Evolutionary conservation across 2,797 vertebrate genomes (phyloP).

Genomic region (Anguilla pacifica): DNA sequence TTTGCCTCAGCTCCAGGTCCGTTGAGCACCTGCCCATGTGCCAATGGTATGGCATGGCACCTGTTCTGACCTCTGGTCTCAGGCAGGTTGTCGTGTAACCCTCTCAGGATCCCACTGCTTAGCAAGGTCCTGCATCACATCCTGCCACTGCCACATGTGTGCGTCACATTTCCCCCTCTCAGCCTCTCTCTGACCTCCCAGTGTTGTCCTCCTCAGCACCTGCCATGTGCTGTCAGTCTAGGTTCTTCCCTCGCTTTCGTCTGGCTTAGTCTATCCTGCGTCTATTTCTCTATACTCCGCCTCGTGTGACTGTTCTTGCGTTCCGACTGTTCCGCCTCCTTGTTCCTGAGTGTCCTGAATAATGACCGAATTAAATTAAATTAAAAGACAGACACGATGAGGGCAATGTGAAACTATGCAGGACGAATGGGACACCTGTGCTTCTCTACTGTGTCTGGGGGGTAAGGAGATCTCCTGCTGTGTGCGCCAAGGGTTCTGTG

Average conservation of each 20-base stretch:
- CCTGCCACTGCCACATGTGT: conserved; percentile 21
- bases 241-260: neutral
- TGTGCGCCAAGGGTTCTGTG: conserved; percentile 19
- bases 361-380: neutral
- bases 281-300: neutral
- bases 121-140: conserved; percentile 7
- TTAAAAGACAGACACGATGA: conserved; percentile 25
- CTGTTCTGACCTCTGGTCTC: neutral
- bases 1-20: neutral
- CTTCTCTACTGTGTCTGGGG: neutral
- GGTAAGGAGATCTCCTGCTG: conserved; percentile 24
- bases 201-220: neutral
- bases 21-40: neutral
- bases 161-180: neutral
- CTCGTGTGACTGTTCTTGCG: neutral
- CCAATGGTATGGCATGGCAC: conserved; percentile 15
- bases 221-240: neutral
- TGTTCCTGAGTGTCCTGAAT: neutral
- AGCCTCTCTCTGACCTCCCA: neutral
- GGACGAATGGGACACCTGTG: conserved; percentile 22
- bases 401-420: conserved; percentile 27
- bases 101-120: neutral
- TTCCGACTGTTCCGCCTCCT: neutral
- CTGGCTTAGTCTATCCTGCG: neutral
- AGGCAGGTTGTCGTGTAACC: conserved; percentile 6